Evolutionary conservation across 2,797 vertebrate species (phyloP).

Genomic region (Nyctibius grandis): DNA sequence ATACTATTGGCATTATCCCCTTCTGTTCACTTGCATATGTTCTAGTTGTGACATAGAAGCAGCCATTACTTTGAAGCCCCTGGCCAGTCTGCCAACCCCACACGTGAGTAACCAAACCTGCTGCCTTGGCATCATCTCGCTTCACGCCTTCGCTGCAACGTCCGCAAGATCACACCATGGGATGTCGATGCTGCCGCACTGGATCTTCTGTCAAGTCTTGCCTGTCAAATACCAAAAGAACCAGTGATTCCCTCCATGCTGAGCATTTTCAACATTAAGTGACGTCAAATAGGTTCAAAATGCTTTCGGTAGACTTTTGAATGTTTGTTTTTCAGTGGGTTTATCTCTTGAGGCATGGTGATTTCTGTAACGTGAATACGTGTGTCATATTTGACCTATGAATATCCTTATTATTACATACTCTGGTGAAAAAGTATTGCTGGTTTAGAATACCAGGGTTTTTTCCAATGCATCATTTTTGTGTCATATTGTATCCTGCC

Average conservation of each 20-base stretch:
- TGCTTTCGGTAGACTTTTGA: not conserved
- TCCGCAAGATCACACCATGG: not conserved
- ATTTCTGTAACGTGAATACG: not conserved
- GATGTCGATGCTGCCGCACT: not conserved
- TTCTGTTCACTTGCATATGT: not conserved
- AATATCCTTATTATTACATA: not conserved
- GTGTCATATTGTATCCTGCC: not conserved
- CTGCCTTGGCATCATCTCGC: not conserved
- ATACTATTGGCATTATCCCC: not conserved
- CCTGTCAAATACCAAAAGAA: not conserved
- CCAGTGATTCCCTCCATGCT: not conserved
- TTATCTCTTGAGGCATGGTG: not conserved
- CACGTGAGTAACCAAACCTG: accelerated
- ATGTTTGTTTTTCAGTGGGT: not conserved
- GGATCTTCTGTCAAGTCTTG: not conserved
- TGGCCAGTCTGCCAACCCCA: not conserved
- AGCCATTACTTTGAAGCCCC: not conserved
- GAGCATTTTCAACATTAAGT: not conserved
- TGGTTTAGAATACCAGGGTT: not conserved
- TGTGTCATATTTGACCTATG: not conserved
- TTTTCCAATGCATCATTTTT: not conserved
- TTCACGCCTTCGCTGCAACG: not conserved
- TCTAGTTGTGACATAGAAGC: not conserved
- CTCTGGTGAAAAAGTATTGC: not conserved
- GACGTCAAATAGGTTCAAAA: not conserved